Evolutionary conservation across 1,140 invertebrate species (phyloP).

Genomic region (Drosophila ananassae): DNA sequence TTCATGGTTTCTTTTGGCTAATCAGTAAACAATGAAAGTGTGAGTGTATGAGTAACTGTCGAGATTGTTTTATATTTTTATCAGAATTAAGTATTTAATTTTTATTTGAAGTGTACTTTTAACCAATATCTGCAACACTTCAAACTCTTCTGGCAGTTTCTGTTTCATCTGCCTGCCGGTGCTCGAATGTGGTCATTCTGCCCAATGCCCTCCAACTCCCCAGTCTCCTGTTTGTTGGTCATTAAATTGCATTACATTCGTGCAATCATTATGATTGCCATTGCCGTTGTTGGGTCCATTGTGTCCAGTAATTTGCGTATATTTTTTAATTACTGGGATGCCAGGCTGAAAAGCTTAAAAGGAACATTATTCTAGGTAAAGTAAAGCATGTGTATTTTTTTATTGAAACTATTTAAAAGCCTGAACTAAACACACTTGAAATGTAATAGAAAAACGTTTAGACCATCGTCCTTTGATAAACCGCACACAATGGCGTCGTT

Average conservation of each 20-base stretch:
- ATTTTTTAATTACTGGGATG: conserved; percentile 55
- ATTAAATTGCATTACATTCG: conserved; percentile 78
- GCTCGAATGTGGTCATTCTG: conserved; percentile 49
- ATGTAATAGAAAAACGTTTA: neutral
- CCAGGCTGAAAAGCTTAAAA: conserved; percentile 11
- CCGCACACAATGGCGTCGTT: conserved; percentile 20
- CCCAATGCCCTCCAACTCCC: conserved; percentile 26
- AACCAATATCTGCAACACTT: conserved; percentile 80
- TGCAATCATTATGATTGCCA: conserved; percentile 69
- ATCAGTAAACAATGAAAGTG: too few species aligned
- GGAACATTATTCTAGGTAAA: neutral
- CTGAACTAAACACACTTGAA: neutral
- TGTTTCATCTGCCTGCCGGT: conserved; percentile 35
- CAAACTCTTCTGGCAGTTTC: conserved; percentile 52
- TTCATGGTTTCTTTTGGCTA: too few species aligned
- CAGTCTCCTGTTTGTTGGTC: conserved; percentile 36
- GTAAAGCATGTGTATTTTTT: too few species aligned
- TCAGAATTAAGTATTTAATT: too few species aligned
- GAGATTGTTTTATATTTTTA: too few species aligned
- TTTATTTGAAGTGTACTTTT: conserved; percentile 50
- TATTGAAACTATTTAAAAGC: too few species aligned
- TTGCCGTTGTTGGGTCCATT: conserved; percentile 31
- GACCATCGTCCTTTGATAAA: conserved; percentile 4
- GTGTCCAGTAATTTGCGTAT: conserved; percentile 47
- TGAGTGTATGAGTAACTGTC: too few species aligned